Evolutionary conservation across 2,113 vertebrate genomes (phyloP).

Genomic region (Gila orcuttii): DNA sequence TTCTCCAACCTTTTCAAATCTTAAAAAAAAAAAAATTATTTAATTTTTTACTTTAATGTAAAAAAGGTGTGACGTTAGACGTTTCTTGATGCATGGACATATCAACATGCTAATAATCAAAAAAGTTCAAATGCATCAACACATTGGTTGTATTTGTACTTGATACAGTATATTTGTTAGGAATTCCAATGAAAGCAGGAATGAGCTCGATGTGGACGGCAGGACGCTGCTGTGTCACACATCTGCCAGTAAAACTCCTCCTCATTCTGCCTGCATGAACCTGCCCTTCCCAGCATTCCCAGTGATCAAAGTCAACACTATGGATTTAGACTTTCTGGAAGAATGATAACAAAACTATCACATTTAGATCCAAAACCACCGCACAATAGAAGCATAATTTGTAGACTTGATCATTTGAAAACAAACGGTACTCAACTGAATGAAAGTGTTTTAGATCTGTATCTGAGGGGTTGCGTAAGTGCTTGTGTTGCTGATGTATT

Average conservation of each 20-base stretch:
- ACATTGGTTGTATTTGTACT: neutral
- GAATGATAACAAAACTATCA: neutral
- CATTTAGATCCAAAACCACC: neutral
- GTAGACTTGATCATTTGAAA: neutral
- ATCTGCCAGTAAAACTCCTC: slow-evolving; percentile 20
- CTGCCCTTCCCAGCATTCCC: slow-evolving; percentile 16
- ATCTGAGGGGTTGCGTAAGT: slow-evolving; percentile 19
- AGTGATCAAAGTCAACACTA: slow-evolving; percentile 20
- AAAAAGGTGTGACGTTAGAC: neutral
- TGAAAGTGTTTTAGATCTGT: neutral
- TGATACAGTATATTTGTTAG: neutral
- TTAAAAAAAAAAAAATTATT: neutral
- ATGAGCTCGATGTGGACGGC: no score
- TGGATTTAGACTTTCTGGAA: neutral
- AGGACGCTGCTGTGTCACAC: neutral
- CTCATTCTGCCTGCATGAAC: slow-evolving; percentile 21
- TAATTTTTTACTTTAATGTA: neutral
- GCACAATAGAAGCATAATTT: neutral
- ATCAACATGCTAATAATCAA: neutral
- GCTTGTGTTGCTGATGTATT: slow-evolving; percentile 39
- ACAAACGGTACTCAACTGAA: neutral
- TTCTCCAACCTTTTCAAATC: neutral
- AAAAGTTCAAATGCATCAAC: neutral
- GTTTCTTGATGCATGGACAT: neutral
- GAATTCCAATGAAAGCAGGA: neutral